phyloP scores from a whole-genome alignment of 1,140 invertebrate genomes.

The Penaeus japonicus region DNA sequence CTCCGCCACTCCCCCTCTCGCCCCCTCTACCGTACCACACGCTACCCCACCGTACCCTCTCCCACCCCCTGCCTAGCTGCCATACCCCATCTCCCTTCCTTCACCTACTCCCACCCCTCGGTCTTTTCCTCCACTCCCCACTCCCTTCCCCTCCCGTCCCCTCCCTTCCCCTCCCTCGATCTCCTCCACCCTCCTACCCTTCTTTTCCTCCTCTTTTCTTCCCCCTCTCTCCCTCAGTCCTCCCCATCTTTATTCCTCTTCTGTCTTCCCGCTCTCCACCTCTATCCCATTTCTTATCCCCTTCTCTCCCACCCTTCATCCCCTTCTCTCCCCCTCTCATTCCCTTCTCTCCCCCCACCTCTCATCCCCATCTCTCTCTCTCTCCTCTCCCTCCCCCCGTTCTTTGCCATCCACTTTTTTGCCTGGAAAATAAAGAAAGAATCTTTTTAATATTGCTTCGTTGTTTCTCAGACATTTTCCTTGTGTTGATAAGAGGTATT shows the following conservation, averaged over 20 bases:
- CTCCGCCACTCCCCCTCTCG: background rate
- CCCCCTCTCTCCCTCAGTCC: conserved; percentile 24
- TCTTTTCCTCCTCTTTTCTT: background rate
- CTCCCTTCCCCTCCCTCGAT: background rate
- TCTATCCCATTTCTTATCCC: background rate
- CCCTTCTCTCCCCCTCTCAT: background rate
- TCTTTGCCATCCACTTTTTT: background rate
- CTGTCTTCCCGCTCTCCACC: background rate
- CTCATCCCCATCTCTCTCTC: background rate
- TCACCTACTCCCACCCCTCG: too few species aligned
- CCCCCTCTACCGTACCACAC: background rate
- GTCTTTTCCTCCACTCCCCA: background rate
- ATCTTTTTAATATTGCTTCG: too few species aligned
- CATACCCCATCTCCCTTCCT: too few species aligned
- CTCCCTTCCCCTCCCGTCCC: background rate
- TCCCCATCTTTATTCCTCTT: background rate
- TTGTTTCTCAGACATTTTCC: too few species aligned
- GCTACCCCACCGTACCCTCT: background rate
- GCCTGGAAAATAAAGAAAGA: too few species aligned
- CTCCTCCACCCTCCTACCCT: background rate
- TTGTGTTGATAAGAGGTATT: too few species aligned
- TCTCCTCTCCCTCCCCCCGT: background rate
- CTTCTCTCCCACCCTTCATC: background rate
- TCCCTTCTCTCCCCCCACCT: background rate
- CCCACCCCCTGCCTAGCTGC: too few species aligned